Evolutionary conservation across 2,113 vertebrate genomes (phyloP), one percentile per base, ranked within the genome.

Genomic region (Elaphurus davidianus): DNA sequence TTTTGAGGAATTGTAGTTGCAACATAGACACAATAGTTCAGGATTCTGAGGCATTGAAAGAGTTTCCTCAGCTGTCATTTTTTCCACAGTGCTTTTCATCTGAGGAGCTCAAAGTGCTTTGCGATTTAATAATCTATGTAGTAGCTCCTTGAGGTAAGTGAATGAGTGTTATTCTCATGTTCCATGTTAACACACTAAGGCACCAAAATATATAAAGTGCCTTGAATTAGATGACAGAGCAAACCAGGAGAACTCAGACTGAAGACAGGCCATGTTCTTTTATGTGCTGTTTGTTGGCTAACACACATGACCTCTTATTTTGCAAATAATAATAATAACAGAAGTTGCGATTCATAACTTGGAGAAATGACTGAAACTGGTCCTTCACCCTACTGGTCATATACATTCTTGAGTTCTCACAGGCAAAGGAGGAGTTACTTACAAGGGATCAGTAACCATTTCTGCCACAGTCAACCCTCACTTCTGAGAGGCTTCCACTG

Each of bases 11-110:
- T 79, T 67, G 16, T 55, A 11, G 16, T 55, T n/a, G 81, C 60
- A 19, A 19, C 50, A 33, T 28, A 81, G 92, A 57, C 91, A 91
- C 52, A 54, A 12, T 7, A 50, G 13, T 5, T 54, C 17, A 55
- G 47, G 36, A 17, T n/a, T 33, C 55, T 27, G 19, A 36, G 67
- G 52, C 60, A 23, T 17, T 52, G 10, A 62, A 40, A 60, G 86
- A 40, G 6, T 60, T 67, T 67, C 87, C 57, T 92, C 11, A 8
- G 54, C 90, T 81, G 12, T 89, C 17, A 30, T 17, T 16, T 12
- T 84, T 74, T 57, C 95, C 97, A 87, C 96, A 92, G 83, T 97
- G 96, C 81, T 97, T 95, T 96, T 96, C 97, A 95, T 96, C 98
- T 95, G 88, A 96, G 95, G 97, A 96, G 96, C 95, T 90, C 97